Conservation (phyloP, 2,113 vertebrate species). For the Probosciger aterrimus region DNA sequence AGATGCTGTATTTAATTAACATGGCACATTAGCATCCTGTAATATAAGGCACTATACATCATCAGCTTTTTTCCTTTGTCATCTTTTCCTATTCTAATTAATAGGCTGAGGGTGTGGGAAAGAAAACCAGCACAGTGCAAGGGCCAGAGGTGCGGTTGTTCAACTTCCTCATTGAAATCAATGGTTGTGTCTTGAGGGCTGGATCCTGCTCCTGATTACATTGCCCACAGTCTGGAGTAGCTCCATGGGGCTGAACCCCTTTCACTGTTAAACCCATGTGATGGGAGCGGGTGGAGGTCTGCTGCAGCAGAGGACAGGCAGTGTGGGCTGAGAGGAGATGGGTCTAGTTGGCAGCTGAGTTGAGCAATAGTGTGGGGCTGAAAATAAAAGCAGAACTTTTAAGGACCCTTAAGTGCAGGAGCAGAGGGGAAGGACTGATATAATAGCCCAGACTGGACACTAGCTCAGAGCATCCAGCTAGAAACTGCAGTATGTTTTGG, state of each 20-base stretch:
- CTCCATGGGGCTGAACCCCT: not conserved
- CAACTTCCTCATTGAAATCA: not conserved
- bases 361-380: not conserved
- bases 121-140: not conserved
- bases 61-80: too few relatives aligned
- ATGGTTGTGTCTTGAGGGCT: accelerated
- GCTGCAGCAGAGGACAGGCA: not conserved
- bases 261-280: not conserved
- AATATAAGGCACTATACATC: not conserved
- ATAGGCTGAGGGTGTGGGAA: not conserved
- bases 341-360: not conserved
- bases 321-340: not conserved
- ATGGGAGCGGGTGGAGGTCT: not conserved
- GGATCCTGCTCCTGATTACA: not conserved
- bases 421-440: not conserved
- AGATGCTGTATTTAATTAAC: not conserved
- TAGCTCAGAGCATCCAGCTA: not conserved
- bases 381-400: not conserved
- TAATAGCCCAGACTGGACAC: accelerated
- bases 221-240: not conserved
- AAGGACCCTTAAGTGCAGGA: not conserved
- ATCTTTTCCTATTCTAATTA: not conserved
- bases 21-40: not conserved
- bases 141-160: accelerated
- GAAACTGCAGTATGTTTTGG: not conserved